Conservation (phyloP, 1,140 invertebrate genomes). For the Macrosteles quadrilineatus region DNA sequence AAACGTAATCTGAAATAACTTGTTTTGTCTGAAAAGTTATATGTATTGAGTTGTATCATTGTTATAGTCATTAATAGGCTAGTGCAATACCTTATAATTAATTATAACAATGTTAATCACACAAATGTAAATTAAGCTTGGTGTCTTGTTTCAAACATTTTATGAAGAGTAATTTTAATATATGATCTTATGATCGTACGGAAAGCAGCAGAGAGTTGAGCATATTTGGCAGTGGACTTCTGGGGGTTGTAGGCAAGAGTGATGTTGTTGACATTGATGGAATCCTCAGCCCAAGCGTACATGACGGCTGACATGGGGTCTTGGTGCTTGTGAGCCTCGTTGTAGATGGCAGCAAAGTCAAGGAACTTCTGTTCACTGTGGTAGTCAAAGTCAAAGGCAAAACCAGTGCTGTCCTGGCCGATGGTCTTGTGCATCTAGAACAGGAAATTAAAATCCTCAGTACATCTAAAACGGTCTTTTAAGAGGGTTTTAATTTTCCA, state of each 20-base stretch:
- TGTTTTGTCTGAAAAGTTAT: too few relatives aligned
- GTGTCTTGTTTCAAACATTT: too few relatives aligned
- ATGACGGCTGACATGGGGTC: conserved; percentile 43
- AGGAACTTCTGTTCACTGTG: conserved; percentile 51
- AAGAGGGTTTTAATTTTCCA: not conserved
- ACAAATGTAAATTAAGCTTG: too few relatives aligned
- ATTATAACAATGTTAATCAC: too few relatives aligned
- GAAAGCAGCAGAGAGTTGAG: conserved; percentile 38
- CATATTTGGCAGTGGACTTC: conserved; percentile 39
- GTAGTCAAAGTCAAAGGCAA: conserved; percentile 53
- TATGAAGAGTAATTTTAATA: not conserved
- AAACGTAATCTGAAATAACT: too few relatives aligned
- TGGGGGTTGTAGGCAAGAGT: conserved; percentile 39
- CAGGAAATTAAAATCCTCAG: too few relatives aligned
- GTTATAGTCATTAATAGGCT: too few relatives aligned
- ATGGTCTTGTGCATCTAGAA: conserved; percentile 34
- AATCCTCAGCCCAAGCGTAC: conserved; percentile 32
- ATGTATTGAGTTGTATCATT: too few relatives aligned
- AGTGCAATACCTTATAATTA: too few relatives aligned
- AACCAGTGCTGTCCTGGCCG: conserved; percentile 47
- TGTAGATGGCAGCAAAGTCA: conserved; percentile 41
- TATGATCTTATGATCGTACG: conserved; percentile 28
- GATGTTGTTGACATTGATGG: conserved; percentile 38
- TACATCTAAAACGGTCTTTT: too few relatives aligned
- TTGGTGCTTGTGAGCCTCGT: conserved; percentile 38